phyloP scores from a whole-genome alignment of 2,888 invertebrate species.

The Portevinia maculata region DNA sequence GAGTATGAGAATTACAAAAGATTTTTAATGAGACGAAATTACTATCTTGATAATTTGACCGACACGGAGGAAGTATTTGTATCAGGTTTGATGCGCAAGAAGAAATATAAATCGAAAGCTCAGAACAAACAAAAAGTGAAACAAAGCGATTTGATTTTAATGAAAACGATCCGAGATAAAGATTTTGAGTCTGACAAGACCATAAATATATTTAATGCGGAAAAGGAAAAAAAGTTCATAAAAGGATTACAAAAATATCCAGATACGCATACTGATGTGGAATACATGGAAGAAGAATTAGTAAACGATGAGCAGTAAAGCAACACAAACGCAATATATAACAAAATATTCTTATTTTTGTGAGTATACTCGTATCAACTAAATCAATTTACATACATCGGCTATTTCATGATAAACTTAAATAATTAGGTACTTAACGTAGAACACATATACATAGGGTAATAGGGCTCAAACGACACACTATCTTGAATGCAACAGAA shows the following conservation, averaged over 20 bases:
- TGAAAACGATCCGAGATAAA: neutral
- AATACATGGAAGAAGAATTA: conserved; percentile 83
- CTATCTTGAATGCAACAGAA: too few relatives aligned
- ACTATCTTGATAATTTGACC: conserved; percentile 45
- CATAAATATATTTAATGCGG: conserved; percentile 82
- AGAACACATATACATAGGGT: too few relatives aligned
- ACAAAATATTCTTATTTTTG: conserved; percentile 3
- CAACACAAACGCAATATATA: neutral
- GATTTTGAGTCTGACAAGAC: conserved; percentile 78
- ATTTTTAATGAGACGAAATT: conserved; percentile 30
- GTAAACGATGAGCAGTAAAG: conserved; percentile 58
- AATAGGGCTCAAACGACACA: too few relatives aligned
- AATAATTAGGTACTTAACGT: neutral
- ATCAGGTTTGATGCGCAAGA: conserved; percentile 79
- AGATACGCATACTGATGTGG: conserved; percentile 84
- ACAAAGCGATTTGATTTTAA: conserved; percentile 6
- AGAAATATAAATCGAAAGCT: conserved; percentile 80
- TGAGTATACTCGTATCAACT: conserved; percentile 18
- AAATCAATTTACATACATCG: neutral
- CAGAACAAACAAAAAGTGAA: conserved; percentile 78
- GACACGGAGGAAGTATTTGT: conserved; percentile 83
- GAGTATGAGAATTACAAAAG: conserved; percentile 77
- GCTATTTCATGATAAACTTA: neutral
- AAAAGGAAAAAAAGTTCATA: conserved; percentile 83
- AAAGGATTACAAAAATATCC: conserved; percentile 83